A percentile compares a stretch with the other conserved stretches of the same genome.
These are phyloP conservation scores for Protula sp. DNA, from an alignment of 2,888 invertebrate species.

Conservation along the genomic window DNA sequence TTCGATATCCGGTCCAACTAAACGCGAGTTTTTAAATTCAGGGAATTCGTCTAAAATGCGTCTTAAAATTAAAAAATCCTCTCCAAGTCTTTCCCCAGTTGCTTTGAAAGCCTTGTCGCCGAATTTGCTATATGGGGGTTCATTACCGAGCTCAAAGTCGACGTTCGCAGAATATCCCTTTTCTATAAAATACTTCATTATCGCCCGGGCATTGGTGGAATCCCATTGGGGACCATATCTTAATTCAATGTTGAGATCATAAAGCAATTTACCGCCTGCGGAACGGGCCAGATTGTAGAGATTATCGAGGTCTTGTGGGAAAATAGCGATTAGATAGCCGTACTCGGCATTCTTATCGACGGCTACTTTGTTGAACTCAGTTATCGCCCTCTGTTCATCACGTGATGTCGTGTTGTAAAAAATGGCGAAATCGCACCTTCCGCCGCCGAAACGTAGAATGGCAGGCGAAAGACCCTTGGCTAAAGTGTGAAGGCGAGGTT, in stretches of 20 bases:
- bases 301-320: neutral
- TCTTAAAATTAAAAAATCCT: neutral
- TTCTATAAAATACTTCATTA: neutral
- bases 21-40: neutral
- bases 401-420: too few relatives aligned
- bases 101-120: neutral
- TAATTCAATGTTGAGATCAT: neutral
- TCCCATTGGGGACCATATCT: neutral
- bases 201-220: neutral
- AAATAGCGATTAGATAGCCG: too few relatives aligned
- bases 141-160: neutral
- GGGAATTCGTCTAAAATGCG: neutral
- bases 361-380: too few relatives aligned
- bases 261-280: neutral
- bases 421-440: too few relatives aligned
- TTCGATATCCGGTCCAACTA: neutral
- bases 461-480: too few relatives aligned
- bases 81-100: neutral
- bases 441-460: too few relatives aligned
- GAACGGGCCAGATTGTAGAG: neutral
- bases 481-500: too few relatives aligned
- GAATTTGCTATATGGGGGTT: neutral
- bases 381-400: too few relatives aligned
- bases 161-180: neutral
- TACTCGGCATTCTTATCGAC: too few relatives aligned